These are phyloP conservation scores for Gymnocypris eckloni DNA, from an alignment of 2,797 vertebrate species.

Conservation along the genomic window DNA sequence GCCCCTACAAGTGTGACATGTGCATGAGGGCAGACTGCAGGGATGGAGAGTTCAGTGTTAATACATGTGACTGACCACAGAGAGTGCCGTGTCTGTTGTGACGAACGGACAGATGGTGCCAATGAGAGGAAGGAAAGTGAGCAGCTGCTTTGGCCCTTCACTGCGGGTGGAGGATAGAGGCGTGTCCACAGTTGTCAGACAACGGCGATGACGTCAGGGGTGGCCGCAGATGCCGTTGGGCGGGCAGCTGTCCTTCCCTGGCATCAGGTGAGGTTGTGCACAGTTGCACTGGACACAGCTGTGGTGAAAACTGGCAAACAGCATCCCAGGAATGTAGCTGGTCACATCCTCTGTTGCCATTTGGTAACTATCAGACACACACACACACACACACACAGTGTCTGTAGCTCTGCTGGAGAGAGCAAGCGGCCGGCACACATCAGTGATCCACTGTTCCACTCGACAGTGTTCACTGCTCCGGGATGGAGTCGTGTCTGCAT, in stretches of 20 bases:
- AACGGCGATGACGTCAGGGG: slow-evolving; percentile 45
- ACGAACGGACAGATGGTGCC: slow-evolving; percentile 51
- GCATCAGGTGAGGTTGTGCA: slow-evolving; percentile 51
- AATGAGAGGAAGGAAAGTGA: slow-evolving; percentile 29
- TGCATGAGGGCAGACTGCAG: slow-evolving; percentile 14
- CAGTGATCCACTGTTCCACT: slow-evolving; percentile 18
- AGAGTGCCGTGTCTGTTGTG: slow-evolving; percentile 22
- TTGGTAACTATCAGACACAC: slow-evolving; percentile 23
- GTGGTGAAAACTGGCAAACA: slow-evolving; percentile 26
- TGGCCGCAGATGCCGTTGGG: slow-evolving; percentile 40
- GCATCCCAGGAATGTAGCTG: slow-evolving; percentile 27
- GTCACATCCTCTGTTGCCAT: slow-evolving; percentile 39
- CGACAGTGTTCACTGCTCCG: slow-evolving; percentile 36
- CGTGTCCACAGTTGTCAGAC: slow-evolving; percentile 42
- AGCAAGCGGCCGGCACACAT: slow-evolving; percentile 22
- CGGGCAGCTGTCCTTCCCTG: slow-evolving; percentile 54
- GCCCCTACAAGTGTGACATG: slow-evolving; percentile 32
- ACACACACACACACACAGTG: not conserved
- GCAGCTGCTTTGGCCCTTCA: slow-evolving; percentile 44
- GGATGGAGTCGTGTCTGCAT: slow-evolving; percentile 23
- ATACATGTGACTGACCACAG: slow-evolving; percentile 31
- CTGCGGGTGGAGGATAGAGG: slow-evolving; percentile 24
- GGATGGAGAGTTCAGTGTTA: slow-evolving; percentile 28
- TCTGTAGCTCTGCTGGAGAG: slow-evolving; percentile 15
- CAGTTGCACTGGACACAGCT: slow-evolving; percentile 47